Percentiles rank a stretch among this genome's conserved stretches.
Evolutionary conservation across 2,888 invertebrate species (phyloP).

Genomic region (Fissipunctia ypsillon): DNA sequence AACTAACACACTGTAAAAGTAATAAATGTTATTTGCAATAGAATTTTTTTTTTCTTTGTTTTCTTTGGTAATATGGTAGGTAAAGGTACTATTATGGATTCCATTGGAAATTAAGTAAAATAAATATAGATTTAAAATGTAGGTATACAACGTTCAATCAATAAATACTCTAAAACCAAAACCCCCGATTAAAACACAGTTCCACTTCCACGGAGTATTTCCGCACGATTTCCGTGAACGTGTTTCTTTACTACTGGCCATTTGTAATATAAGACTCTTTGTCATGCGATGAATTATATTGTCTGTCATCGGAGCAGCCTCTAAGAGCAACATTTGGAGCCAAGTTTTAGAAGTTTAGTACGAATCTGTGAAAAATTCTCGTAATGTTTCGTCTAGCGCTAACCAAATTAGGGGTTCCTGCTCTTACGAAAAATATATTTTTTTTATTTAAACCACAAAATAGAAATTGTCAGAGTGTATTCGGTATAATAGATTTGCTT

Average conservation of each 20-base stretch:
- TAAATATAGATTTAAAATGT: too few relatives aligned
- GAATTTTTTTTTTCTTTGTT: too few relatives aligned
- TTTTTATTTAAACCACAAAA: slow-evolving; percentile 34
- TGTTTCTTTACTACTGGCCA: slow-evolving; percentile 38
- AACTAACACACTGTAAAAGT: too few relatives aligned
- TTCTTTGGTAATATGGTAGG: too few relatives aligned
- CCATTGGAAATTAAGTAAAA: too few relatives aligned
- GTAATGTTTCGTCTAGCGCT: slow-evolving; percentile 65
- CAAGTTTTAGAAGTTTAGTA: slow-evolving; percentile 2
- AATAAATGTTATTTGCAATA: too few relatives aligned
- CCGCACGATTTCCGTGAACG: too few relatives aligned
- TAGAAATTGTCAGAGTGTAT: slow-evolving; percentile 80
- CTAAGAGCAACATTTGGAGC: slow-evolving; percentile 15
- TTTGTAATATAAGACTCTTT: slow-evolving; percentile 9
- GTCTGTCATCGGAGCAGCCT: slow-evolving; percentile 45
- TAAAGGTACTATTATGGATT: background rate
- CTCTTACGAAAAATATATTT: slow-evolving; percentile 41
- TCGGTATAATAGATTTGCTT: slow-evolving; percentile 81
- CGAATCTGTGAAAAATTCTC: slow-evolving; percentile 56
- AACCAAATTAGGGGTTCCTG: slow-evolving; percentile 54
- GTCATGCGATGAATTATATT: background rate
- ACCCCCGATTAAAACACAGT: background rate
- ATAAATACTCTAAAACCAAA: background rate
- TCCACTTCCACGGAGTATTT: background rate
- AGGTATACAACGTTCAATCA: background rate